These are phyloP conservation scores for Frankliniella fusca DNA, from an alignment of 2,888 invertebrate species.

Conservation along the genomic window DNA sequence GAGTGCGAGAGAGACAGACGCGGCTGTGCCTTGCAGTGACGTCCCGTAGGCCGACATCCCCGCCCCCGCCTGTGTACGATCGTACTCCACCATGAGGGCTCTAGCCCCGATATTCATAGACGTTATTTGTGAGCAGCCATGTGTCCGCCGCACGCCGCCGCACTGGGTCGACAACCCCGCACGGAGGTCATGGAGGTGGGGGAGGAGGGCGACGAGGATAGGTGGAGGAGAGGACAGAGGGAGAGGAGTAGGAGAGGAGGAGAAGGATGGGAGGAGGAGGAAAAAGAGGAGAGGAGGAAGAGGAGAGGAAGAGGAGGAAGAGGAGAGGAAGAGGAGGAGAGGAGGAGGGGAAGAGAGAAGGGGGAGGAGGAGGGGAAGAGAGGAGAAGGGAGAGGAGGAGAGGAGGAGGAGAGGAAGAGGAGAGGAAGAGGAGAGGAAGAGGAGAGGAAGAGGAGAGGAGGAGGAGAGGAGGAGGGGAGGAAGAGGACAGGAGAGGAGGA, in stretches of 20 bases:
- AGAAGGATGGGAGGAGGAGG: not conserved
- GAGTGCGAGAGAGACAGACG: no score
- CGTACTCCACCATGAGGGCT: no score
- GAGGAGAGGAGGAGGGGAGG: no score
- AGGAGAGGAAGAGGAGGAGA: not conserved
- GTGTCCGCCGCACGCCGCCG: not conserved
- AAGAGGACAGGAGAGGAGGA: not conserved
- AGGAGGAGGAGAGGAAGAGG: not conserved
- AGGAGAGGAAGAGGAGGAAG: not conserved
- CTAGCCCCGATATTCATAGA: conserved; percentile 2
- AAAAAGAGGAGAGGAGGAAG: not conserved
- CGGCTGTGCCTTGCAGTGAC: no score
- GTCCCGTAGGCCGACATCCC: no score
- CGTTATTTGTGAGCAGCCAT: not conserved
- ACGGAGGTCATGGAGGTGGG: not conserved
- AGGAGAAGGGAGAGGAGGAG: no score
- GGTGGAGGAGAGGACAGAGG: no score
- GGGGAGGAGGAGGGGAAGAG: no score
- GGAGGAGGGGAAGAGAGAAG: not conserved
- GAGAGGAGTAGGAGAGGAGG: not conserved
- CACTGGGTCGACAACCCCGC: not conserved
- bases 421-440: not conserved
- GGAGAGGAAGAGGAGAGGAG: no score
- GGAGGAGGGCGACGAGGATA: not conserved
- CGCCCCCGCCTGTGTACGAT: not conserved